Percentiles rank a stretch among this genome's conserved stretches.
These are phyloP conservation scores for Epizoanthus ramosus DNA, from an alignment of 92 coral and sea anemone genomes.

Conservation along the genomic window DNA sequence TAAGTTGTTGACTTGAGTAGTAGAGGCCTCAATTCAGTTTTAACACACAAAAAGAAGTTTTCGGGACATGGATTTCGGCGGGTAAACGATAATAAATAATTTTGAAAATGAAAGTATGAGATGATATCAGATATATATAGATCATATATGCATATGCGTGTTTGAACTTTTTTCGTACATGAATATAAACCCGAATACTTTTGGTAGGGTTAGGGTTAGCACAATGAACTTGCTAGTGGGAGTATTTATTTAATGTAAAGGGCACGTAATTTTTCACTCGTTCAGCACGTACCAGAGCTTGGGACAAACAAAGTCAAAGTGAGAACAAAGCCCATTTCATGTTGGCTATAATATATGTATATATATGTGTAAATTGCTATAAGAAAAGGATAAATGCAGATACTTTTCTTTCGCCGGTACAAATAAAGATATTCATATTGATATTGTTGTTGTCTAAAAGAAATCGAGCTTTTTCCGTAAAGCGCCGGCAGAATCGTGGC, in stretches of 20 bases:
- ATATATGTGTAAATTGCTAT: too few relatives aligned
- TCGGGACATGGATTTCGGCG: neutral
- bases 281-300: conserved; percentile 3
- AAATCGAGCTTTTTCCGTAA: too few relatives aligned
- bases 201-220: neutral
- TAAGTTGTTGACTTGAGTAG: neutral
- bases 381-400: too few relatives aligned
- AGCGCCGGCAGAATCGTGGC: too few relatives aligned
- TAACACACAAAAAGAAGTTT: neutral
- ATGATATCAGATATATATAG: neutral
- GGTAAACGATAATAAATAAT: neutral
- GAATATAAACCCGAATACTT: conserved; percentile 19
- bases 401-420: too few relatives aligned
- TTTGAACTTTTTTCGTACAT: neutral
- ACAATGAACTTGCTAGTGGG: conserved; percentile 19
- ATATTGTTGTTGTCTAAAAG: too few relatives aligned
- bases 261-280: conserved; percentile 13
- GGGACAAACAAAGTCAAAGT: neutral
- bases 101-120: neutral
- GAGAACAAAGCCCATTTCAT: conserved; percentile 13
- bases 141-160: neutral
- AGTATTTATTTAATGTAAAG: conserved; percentile 13
- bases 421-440: too few relatives aligned
- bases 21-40: neutral
- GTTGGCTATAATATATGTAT: neutral